Percentiles rank a stretch among this genome's conserved stretches.
These are phyloP conservation scores for Promerops cafer DNA, from an alignment of 2,113 vertebrate species.

Conservation along the genomic window DNA sequence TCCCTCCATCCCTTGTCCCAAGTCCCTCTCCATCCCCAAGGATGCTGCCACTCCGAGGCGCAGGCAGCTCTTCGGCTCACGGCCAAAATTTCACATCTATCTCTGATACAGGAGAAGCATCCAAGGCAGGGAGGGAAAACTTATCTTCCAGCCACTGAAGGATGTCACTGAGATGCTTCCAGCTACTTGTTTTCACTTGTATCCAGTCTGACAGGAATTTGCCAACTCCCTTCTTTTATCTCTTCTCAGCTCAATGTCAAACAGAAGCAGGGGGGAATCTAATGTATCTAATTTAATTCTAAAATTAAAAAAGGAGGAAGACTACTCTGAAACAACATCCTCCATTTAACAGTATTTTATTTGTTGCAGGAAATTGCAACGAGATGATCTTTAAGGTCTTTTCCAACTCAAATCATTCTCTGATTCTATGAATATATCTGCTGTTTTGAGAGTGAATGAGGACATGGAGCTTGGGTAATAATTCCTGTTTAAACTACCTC, in stretches of 20 bases:
- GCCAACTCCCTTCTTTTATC: not conserved
- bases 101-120: not conserved
- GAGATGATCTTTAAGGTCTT: not conserved
- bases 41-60: not conserved
- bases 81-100: not conserved
- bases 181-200: not conserved
- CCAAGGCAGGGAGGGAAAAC: not conserved
- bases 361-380: not conserved
- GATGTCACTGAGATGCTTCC: not conserved
- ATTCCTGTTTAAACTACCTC: not conserved
- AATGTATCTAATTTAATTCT: not conserved
- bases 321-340: not conserved
- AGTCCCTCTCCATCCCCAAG: not conserved
- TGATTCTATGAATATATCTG: not conserved
- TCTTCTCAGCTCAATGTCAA: not conserved
- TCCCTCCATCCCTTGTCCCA: not conserved
- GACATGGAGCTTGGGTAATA: not conserved
- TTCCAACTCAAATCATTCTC: not conserved
- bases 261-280: not conserved
- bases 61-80: not conserved
- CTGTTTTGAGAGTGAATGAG: not conserved
- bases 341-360: not conserved
- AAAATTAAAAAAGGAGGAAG: not conserved
- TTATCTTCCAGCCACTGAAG: not conserved
- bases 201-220: not conserved